Evolutionary conservation across 30 jellyfish, hydroid and myxozoan genomes (phyloP), one percentile per base, ranked within the genome.

Genomic region (Pelagia noctiluca): DNA sequence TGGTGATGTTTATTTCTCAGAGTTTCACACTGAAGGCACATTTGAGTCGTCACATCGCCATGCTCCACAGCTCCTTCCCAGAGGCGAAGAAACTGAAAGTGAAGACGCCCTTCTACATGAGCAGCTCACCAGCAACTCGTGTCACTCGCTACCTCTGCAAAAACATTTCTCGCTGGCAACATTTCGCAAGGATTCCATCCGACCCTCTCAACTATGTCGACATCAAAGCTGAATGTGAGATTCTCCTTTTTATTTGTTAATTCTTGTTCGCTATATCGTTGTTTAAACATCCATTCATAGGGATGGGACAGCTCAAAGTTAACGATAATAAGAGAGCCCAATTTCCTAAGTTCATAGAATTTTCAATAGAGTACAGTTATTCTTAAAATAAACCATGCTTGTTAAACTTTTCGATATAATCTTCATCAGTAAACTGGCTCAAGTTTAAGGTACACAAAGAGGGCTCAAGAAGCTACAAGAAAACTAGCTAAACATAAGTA

Each of bases 71-170:
- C 85, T 88, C 89, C 75, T 84, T 67, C 50, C 90, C 93, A 18
- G 93, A 88, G 67, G 99, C 96, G 33, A 94, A 96, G 76, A 94
- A 94, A 76, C 78, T 94, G 83, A 94, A 94, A 75, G 97, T 94
- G 50, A 94, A 94, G 79, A 94, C 97, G 38, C 99, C 99, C 0
- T 94, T 94, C 70, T 69, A 47, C 32, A 94, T 94, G 99, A 37
- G 81, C 52, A 57, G 96, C 65, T 35, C 97, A 29, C 97, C 95
- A 3, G 86, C 65, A 46, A 80, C 90, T 52, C 76, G 73, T 34
- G 83, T 83, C 35, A 35, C 93, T 33, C 96, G 98, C 12, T 67
- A 57, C 52, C 26, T 92, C 30, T 92, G 98, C 60, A 83, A 77
- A 69, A 78, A 53, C 28, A 75, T 36, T 8, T 24, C 81, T 7